phyloP scores from a whole-genome alignment of 1,140 invertebrate species.

The Homalodisca vitripennis region DNA sequence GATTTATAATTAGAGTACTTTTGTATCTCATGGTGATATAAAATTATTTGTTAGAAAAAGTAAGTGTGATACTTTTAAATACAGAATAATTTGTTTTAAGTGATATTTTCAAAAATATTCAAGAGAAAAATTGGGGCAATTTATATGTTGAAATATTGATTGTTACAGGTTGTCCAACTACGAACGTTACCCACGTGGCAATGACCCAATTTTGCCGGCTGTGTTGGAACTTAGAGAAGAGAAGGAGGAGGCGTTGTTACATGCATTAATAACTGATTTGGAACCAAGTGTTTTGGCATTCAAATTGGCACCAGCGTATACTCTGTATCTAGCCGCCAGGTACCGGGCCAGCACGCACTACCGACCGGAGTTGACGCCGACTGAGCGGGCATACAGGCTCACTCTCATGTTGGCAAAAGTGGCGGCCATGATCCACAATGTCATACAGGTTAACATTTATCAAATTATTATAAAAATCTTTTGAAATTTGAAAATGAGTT shows the following conservation, averaged over 20 bases:
- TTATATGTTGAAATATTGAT: no score
- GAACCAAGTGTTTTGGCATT: constrained; percentile 82
- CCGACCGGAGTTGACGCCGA: constrained; percentile 85
- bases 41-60: no score
- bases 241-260: constrained; percentile 87
- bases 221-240: constrained; percentile 94
- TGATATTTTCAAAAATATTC: no score
- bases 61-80: no score
- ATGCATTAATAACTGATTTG: constrained; percentile 81
- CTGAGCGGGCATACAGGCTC: constrained; percentile 85
- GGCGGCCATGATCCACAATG: constrained; percentile 78
- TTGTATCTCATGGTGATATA: no score
- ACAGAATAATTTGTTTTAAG: no score
- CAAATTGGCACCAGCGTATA: constrained; percentile 91
- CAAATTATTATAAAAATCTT: no score
- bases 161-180: constrained; percentile 53
- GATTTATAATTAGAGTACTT: no score
- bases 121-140: no score
- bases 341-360: constrained; percentile 93
- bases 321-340: constrained; percentile 88
- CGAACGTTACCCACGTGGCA: constrained; percentile 60
- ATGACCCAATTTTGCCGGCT: constrained; percentile 89
- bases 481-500: no score
- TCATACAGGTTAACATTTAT: constrained; percentile 79
- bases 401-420: constrained; percentile 88